Conservation (phyloP, 2,797 vertebrate genomes). For the Enteromius fasciolatus region DNA sequence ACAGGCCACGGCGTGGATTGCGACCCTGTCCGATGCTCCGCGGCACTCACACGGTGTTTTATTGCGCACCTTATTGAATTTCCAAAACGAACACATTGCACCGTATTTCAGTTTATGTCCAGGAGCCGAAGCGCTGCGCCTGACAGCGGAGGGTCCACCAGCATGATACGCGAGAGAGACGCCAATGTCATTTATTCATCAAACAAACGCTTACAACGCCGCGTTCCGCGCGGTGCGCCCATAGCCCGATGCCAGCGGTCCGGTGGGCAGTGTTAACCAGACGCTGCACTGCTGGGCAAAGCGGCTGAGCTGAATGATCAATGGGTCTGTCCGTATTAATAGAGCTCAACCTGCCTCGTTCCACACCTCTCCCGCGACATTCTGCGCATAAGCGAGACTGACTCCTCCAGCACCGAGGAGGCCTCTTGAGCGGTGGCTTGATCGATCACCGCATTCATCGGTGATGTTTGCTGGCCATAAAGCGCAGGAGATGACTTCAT, state of each 20-base stretch:
- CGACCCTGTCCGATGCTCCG: slow-evolving; percentile 37
- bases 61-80: slow-evolving; percentile 60
- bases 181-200: slow-evolving; percentile 44
- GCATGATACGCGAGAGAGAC: slow-evolving; percentile 31
- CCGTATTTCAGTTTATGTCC: slow-evolving; percentile 48
- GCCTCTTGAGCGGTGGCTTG: slow-evolving; percentile 35
- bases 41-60: slow-evolving; percentile 52
- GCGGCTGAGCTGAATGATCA: slow-evolving; percentile 17
- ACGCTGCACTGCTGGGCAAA: slow-evolving; percentile 17
- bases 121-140: slow-evolving; percentile 39
- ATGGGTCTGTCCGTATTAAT: slow-evolving; percentile 28
- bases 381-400: slow-evolving; percentile 37
- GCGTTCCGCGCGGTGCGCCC: slow-evolving; percentile 29
- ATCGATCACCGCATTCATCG: slow-evolving; percentile 48
- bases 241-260: slow-evolving; percentile 34
- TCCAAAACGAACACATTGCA: slow-evolving; percentile 56
- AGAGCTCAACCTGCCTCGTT: slow-evolving; percentile 39
- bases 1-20: slow-evolving; percentile 48
- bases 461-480: slow-evolving; percentile 24
- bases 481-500: slow-evolving; percentile 53
- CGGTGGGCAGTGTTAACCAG: slow-evolving; percentile 2
- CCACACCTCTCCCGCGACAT: slow-evolving; percentile 43
- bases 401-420: slow-evolving; percentile 35
- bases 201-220: not conserved
- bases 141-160: slow-evolving; percentile 45